Percentiles rank a stretch among this genome's conserved stretches.
phyloP scores from a whole-genome alignment of 2,888 invertebrate species.

The Laothoe populi region DNA sequence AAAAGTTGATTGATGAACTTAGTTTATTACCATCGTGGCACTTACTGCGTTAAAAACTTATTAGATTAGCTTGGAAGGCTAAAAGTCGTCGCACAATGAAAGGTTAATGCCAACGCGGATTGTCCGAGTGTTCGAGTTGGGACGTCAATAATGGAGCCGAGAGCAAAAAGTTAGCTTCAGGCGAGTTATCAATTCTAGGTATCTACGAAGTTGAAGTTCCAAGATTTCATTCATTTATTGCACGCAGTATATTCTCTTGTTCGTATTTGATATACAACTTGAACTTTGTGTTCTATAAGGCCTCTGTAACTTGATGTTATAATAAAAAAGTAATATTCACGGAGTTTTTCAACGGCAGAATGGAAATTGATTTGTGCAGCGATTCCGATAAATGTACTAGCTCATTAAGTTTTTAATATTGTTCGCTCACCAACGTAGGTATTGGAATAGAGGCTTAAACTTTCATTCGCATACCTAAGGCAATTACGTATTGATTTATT shows the following conservation, averaged over 20 bases:
- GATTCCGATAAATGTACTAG: background rate
- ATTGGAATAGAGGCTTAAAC: background rate
- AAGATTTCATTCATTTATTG: slow-evolving; percentile 77
- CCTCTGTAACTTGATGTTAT: slow-evolving; percentile 58
- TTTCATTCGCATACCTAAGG: background rate
- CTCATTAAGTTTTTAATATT: background rate
- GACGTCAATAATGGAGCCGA: slow-evolving; percentile 69
- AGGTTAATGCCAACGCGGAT: slow-evolving; percentile 54
- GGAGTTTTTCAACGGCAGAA: background rate
- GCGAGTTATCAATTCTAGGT: slow-evolving; percentile 75
- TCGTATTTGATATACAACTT: slow-evolving; percentile 65
- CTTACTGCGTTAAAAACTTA: slow-evolving; percentile 38
- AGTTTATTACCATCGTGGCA: slow-evolving; percentile 11
- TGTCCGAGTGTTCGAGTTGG: slow-evolving; percentile 54
- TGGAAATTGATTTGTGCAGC: slow-evolving; percentile 8
- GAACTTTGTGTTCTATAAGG: slow-evolving; percentile 61
- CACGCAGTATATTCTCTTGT: slow-evolving; percentile 68
- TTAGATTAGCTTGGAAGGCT: slow-evolving; percentile 44
- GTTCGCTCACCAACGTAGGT: background rate
- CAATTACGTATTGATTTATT: slow-evolving; percentile 21
- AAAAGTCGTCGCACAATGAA: slow-evolving; percentile 46
- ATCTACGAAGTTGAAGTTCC: slow-evolving; percentile 63
- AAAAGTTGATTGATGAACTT: slow-evolving; percentile 24
- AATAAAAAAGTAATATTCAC: slow-evolving; percentile 54
- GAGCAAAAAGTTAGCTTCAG: slow-evolving; percentile 72